A percentile compares a stretch with the other conserved stretches of the same genome.
These are phyloP conservation scores for Tromatobia lineatoria DNA, from an alignment of 2,888 invertebrate species.

Conservation along the genomic window DNA sequence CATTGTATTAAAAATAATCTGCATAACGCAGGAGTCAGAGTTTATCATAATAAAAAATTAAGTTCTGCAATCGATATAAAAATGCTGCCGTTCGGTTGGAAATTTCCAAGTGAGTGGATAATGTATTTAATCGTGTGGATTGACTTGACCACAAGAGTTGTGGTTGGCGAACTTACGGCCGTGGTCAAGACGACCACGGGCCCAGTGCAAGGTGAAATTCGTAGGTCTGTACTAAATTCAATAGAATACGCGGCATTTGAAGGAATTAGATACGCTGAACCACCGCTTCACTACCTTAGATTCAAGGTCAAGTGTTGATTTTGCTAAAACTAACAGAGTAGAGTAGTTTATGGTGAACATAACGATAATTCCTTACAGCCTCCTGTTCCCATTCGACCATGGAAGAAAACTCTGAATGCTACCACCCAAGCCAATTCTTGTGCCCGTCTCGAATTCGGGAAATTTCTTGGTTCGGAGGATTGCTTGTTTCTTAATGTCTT, in stretches of 20 bases:
- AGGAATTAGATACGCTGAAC: constrained; percentile 76
- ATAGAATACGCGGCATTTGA: constrained; percentile 72
- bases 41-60: not conserved
- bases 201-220: constrained; percentile 72
- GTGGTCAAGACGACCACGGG: constrained; percentile 72
- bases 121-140: not conserved
- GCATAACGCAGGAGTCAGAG: not conserved
- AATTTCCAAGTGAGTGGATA: not conserved
- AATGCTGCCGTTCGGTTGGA: not conserved
- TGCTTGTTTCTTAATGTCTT: constrained; percentile 76
- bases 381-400: constrained; percentile 66
- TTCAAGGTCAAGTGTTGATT: constrained; percentile 72
- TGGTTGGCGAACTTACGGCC: constrained; percentile 27
- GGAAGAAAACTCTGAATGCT: constrained; percentile 67
- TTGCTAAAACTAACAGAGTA: not conserved
- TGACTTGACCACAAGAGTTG: not conserved
- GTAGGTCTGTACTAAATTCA: constrained; percentile 62
- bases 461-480: constrained; percentile 73
- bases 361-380: constrained; percentile 19
- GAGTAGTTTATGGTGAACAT: too few species aligned
- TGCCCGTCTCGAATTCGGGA: constrained; percentile 57
- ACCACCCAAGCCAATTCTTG: constrained; percentile 66
- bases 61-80: not conserved
- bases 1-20: too few species aligned
- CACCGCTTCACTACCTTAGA: constrained; percentile 71